Percentiles rank a stretch among this genome's conserved stretches.
Conservation (phyloP, 2,113 vertebrate genomes). For the Marcusenius ussheri region DNA sequence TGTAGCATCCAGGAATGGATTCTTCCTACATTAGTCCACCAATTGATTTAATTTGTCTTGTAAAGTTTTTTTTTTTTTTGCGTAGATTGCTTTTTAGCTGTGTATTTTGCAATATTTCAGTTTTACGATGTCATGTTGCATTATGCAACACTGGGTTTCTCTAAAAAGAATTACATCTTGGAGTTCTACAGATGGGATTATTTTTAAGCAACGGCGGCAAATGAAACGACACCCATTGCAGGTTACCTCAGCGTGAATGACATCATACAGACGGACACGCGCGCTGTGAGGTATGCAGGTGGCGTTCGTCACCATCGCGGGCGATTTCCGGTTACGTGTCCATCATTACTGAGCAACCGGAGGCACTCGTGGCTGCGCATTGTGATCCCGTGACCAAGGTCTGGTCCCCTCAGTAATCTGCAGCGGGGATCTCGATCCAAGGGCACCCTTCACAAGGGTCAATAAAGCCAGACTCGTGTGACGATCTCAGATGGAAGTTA, state of each 20-base stretch:
- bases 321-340: background rate
- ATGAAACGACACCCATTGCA: background rate
- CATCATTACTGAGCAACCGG: background rate
- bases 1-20: background rate
- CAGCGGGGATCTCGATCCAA: background rate
- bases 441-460: background rate
- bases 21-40: background rate
- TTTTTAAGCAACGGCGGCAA: background rate
- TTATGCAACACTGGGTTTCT: background rate
- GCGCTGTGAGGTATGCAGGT: background rate
- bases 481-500: background rate
- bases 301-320: background rate
- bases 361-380: background rate
- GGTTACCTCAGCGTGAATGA: background rate
- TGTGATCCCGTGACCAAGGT: background rate
- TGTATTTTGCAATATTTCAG: background rate
- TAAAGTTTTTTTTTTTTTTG: background rate
- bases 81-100: background rate
- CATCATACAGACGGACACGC: background rate
- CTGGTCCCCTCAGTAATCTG: background rate
- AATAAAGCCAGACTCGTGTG: background rate
- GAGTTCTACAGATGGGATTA: background rate
- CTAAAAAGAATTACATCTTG: background rate
- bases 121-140: background rate
- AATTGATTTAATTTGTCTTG: background rate